phyloP scores from a whole-genome alignment of 37 sponge, comb jelly and placozoan genomes.

The Oopsacas minuta region DNA sequence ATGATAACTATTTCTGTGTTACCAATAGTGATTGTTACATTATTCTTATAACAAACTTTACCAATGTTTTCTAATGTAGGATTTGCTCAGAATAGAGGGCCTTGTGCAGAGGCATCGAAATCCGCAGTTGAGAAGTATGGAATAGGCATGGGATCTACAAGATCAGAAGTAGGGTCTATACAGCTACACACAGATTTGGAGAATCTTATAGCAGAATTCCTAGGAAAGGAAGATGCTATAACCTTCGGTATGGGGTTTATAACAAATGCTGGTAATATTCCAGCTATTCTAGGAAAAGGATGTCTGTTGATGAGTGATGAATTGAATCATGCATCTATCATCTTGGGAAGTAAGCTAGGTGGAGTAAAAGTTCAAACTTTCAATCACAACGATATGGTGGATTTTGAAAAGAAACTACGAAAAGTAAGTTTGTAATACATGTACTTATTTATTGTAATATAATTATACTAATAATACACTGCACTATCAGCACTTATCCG shows the following conservation, averaged over 20 bases:
- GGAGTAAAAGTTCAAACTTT: conserved; percentile 73
- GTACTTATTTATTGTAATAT: too few species aligned
- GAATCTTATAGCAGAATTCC: conserved; percentile 56
- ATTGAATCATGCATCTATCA: conserved; percentile 83
- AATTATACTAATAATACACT: too few species aligned
- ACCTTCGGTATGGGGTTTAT: conserved; percentile 98
- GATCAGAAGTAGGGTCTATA: conserved; percentile 60
- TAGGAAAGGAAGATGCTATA: conserved; percentile 76
- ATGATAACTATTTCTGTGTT: neutral
- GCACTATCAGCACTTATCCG: too few species aligned
- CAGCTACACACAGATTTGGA: conserved; percentile 60
- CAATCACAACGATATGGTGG: conserved; percentile 77
- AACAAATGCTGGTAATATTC: conserved; percentile 88
- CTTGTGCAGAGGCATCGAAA: conserved; percentile 63
- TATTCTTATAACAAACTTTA: neutral
- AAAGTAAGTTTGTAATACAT: too few species aligned
- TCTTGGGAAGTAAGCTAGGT: conserved; percentile 65
- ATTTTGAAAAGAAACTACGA: conserved; percentile 62
- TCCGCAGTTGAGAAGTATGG: conserved; percentile 53
- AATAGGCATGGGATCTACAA: conserved; percentile 36
- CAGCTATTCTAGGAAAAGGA: conserved; percentile 79
- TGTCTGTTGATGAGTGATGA: conserved; percentile 85
- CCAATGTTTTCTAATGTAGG: too few species aligned
- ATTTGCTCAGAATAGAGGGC: conserved; percentile 80
- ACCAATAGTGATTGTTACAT: neutral